These are phyloP conservation scores for Elmis aenea DNA, from an alignment of 2,888 invertebrate species.

Conservation along the genomic window DNA sequence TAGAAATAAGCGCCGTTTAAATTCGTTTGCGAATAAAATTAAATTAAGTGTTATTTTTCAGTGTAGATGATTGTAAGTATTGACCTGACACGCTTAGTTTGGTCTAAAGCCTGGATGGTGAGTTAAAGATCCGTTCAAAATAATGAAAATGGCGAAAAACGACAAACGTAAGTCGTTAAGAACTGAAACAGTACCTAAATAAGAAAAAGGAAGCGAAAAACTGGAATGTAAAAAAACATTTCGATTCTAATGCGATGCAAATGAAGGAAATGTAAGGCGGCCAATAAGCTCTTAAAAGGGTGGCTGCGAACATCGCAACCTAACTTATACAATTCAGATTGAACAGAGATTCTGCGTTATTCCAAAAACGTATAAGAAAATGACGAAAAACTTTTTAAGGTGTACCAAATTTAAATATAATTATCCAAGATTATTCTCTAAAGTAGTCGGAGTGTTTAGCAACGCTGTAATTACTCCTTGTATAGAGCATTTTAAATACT, in stretches of 20 bases:
- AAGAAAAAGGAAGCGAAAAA: constrained; percentile 20
- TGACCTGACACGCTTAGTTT: too few species aligned
- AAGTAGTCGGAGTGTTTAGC: too few species aligned
- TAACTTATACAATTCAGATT: constrained; percentile 30
- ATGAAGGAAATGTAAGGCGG: constrained; percentile 29
- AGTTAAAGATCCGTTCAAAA: constrained; percentile 27
- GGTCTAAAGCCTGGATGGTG: too few species aligned
- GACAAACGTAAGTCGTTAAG: constrained; percentile 22
- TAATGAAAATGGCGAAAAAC: constrained; percentile 27
- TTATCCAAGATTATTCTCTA: too few species aligned
- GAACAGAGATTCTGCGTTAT: constrained; percentile 29
- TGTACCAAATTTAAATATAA: too few species aligned
- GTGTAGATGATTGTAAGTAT: too few species aligned
- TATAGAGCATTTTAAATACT: too few species aligned
- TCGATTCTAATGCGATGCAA: constrained; percentile 30
- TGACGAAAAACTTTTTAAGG: constrained; percentile 18
- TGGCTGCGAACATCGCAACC: too few species aligned
- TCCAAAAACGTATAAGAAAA: constrained; percentile 23
- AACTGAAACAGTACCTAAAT: constrained; percentile 19
- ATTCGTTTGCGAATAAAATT: too few species aligned
- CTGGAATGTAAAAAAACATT: constrained; percentile 30
- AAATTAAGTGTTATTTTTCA: too few species aligned
- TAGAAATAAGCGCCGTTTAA: too few species aligned
- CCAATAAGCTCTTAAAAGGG: constrained; percentile 24
- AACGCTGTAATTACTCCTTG: too few species aligned